Conservation (phyloP, 37 sponge, comb jelly and placozoan species). For the Bolinopsis microptera region DNA sequence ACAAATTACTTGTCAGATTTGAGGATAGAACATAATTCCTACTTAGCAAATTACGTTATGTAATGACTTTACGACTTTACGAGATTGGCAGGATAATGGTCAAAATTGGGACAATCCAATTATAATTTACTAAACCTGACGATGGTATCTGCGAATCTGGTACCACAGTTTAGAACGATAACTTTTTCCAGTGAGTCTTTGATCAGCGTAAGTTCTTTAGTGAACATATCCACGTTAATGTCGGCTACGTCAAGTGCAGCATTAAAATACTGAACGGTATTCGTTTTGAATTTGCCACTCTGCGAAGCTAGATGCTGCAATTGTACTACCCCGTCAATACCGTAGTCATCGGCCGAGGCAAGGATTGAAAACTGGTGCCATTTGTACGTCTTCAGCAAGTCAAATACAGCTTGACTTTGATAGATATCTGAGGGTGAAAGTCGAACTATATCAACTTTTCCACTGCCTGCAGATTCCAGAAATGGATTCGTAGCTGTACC, state of each 20-base stretch:
- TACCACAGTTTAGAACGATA: not conserved
- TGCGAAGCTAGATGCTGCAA: conserved; percentile 7
- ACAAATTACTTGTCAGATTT: too few species aligned
- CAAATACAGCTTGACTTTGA: conserved; percentile 32
- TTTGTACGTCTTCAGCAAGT: not conserved
- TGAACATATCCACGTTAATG: not conserved
- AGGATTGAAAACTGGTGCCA: conserved; percentile 30
- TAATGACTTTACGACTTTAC: too few species aligned
- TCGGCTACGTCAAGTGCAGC: not conserved
- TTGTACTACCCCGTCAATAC: not conserved
- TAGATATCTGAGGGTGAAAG: not conserved
- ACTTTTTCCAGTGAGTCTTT: not conserved
- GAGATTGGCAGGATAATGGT: too few species aligned
- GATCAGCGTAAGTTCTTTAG: not conserved
- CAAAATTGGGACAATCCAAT: not conserved
- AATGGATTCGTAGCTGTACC: not conserved
- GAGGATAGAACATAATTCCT: not conserved
- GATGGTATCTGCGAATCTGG: not conserved
- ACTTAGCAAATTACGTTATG: too few species aligned
- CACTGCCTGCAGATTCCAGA: not conserved
- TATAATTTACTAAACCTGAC: not conserved
- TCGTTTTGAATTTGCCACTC: not conserved
- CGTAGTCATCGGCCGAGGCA: conserved; percentile 32
- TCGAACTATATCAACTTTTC: not conserved
- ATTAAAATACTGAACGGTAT: not conserved